These are phyloP conservation scores for Hippoglossus stenolepis DNA, from an alignment of 2,113 vertebrate species.

Conservation along the genomic window DNA sequence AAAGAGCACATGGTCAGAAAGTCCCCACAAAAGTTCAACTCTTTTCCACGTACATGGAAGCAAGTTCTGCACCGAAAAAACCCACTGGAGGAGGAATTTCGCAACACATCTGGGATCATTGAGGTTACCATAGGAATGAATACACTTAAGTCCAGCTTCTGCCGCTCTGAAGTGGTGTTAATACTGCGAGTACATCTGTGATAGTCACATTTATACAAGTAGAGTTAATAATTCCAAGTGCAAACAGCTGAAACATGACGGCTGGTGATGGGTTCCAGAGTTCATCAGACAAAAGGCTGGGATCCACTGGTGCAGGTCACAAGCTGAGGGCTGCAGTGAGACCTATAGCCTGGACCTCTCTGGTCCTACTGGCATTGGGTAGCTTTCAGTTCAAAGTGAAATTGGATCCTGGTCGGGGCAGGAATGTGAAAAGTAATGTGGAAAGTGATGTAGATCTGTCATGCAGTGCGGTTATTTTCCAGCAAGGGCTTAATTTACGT, in stretches of 20 bases:
- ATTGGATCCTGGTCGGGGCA: conserved; percentile 48
- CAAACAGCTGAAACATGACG: not conserved
- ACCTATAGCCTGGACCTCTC: conserved; percentile 7
- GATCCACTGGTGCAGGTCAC: not conserved
- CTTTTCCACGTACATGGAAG: too few species aligned
- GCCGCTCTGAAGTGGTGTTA: too few species aligned
- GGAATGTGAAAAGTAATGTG: conserved; percentile 70
- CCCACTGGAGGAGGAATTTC: too few species aligned
- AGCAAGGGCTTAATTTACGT: conserved; percentile 64
- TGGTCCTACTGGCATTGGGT: conserved; percentile 44
- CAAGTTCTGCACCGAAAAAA: too few species aligned
- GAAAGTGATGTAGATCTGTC: conserved; percentile 68
- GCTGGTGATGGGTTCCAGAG: not conserved
- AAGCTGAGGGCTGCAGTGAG: conserved; percentile 13
- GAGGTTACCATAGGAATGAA: too few species aligned
- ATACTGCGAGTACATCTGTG: too few species aligned
- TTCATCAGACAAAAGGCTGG: not conserved
- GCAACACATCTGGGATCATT: too few species aligned
- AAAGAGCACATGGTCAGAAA: too few species aligned
- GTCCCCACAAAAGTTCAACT: too few species aligned
- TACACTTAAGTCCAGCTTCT: too few species aligned
- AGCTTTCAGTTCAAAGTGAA: conserved; percentile 49
- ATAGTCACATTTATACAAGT: too few species aligned
- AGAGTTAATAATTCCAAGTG: not conserved
- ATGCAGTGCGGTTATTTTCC: conserved; percentile 63